Evolutionary conservation across 2,797 vertebrate species (phyloP).

Genomic region (Malacoctenus gilli): DNA sequence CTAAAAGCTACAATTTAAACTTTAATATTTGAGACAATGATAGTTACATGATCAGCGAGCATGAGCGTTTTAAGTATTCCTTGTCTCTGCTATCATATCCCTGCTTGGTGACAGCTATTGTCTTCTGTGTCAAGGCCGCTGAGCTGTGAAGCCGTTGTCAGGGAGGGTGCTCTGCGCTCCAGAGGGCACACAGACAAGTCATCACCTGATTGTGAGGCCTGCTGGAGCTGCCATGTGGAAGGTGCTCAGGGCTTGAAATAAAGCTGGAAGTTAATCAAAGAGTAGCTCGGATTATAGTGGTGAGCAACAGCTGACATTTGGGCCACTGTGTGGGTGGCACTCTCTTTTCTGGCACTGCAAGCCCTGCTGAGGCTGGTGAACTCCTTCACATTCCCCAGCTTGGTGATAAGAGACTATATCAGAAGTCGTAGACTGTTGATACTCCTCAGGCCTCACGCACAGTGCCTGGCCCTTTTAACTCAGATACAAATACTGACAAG

Average conservation of each 20-base stretch:
- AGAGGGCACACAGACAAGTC: conserved; percentile 59
- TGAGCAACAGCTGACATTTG: conserved; percentile 9
- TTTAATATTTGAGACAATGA: conserved; percentile 10
- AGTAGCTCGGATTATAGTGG: conserved; percentile 4
- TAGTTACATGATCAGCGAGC: conserved; percentile 19
- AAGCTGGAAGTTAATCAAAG: conserved; percentile 25
- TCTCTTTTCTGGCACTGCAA: conserved; percentile 26
- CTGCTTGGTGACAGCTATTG: conserved; percentile 67
- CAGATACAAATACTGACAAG: too few relatives aligned
- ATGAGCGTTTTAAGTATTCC: conserved; percentile 46
- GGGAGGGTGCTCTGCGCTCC: conserved; percentile 42
- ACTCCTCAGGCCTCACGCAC: conserved; percentile 55
- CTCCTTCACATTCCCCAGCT: conserved; percentile 76
- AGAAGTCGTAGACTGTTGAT: conserved; percentile 58
- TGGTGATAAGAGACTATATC: conserved; percentile 76
- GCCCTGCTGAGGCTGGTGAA: conserved; percentile 50
- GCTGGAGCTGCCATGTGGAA: conserved; percentile 15
- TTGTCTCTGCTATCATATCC: conserved; percentile 49
- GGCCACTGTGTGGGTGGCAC: conserved; percentile 3
- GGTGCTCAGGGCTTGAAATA: conserved; percentile 14
- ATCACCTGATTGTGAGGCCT: conserved; percentile 43
- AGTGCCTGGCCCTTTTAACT: conserved; percentile 19
- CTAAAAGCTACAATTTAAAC: conserved; percentile 16
- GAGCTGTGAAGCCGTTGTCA: conserved; percentile 67
- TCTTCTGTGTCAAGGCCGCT: conserved; percentile 59